Conservation (phyloP, 2,113 vertebrate species). For the Cyphomyrus discorhynchus region DNA sequence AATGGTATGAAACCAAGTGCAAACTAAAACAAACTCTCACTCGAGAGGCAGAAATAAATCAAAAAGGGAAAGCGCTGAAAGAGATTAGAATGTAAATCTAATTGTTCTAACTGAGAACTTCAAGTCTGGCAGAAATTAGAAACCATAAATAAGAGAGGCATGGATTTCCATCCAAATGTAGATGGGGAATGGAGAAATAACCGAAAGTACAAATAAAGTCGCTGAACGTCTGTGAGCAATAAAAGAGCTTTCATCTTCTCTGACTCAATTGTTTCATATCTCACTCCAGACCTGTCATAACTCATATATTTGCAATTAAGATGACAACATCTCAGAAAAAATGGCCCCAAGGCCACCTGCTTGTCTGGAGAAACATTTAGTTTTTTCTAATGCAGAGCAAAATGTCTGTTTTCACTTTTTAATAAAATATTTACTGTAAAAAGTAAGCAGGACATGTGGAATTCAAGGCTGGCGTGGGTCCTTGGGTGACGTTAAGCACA, state of each 20-base stretch:
- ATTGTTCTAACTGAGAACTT: conserved; percentile 16
- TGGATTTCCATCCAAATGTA: conserved; percentile 20
- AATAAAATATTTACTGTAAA: background rate
- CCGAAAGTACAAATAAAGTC: conserved; percentile 8
- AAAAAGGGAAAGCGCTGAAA: background rate
- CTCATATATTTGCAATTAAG: conserved; percentile 10
- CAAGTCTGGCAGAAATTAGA: conserved; percentile 8
- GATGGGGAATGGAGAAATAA: conserved; percentile 6
- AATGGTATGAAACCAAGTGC: background rate
- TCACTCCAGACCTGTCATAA: conserved; percentile 12
- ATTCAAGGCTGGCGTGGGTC: background rate
- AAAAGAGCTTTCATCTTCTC: conserved; percentile 19
- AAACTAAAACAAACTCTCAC: conserved; percentile 1
- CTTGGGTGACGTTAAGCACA: background rate
- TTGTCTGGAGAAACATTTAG: background rate
- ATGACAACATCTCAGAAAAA: background rate
- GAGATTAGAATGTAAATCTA: conserved; percentile 20
- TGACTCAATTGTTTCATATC: conserved; percentile 7
- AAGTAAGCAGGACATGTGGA: background rate
- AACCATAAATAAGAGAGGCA: conserved; percentile 17
- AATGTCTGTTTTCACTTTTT: background rate
- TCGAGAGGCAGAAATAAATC: background rate
- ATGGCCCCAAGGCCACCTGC: background rate
- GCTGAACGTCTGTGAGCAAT: conserved; percentile 3
- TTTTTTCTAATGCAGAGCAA: background rate